phyloP scores from a whole-genome alignment of 2,113 vertebrate species.

The Callocephalon fimbriatum region DNA sequence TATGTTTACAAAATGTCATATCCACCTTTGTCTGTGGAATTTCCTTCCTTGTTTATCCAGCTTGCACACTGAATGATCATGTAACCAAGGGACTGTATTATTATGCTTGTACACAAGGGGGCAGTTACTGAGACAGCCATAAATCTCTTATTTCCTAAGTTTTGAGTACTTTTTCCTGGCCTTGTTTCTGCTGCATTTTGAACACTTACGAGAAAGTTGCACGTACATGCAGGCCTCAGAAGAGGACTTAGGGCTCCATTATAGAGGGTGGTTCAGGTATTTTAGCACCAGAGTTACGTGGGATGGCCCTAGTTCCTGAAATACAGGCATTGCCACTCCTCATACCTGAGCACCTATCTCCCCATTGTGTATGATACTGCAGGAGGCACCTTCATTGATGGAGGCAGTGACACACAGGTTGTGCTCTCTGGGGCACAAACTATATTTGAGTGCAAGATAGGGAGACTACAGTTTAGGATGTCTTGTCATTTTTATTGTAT shows the following conservation, averaged over 20 bases:
- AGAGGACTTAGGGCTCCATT: neutral
- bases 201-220: neutral
- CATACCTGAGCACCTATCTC: neutral
- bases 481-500: neutral
- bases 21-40: neutral
- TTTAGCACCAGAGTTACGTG: neutral
- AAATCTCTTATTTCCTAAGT: neutral
- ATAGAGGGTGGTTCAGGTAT: neutral
- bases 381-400: neutral
- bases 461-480: neutral
- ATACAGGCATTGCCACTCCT: neutral
- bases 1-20: neutral
- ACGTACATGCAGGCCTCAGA: neutral
- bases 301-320: neutral
- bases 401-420: neutral
- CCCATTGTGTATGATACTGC: rapidly evolving
- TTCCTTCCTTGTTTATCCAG: neutral
- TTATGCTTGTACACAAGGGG: conserved; percentile 33
- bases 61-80: neutral
- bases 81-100: neutral
- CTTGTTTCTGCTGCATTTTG: neutral
- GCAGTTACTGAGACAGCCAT: neutral
- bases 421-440: neutral
- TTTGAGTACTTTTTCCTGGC: neutral
- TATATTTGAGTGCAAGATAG: neutral